Percentiles rank a stretch among this genome's conserved stretches.
Conservation (phyloP, 1,140 invertebrate genomes). For the Calephelis nemesis region DNA sequence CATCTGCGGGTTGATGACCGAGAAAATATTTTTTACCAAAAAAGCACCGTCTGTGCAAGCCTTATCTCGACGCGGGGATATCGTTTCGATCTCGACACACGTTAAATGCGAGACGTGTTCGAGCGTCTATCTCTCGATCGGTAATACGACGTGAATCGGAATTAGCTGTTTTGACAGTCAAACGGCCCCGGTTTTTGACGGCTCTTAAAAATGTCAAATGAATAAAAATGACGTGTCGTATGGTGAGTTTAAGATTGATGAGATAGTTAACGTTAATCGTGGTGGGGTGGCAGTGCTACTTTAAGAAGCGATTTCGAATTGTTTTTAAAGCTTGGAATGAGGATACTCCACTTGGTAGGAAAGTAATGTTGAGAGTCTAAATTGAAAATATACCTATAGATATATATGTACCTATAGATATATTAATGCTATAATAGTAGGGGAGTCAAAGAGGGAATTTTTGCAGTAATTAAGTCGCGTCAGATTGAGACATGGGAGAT, state of each 20-base stretch:
- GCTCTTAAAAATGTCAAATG: slow-evolving; percentile 10
- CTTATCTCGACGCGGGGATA: slow-evolving; percentile 1
- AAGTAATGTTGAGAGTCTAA: too few relatives aligned
- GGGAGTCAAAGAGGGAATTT: too few relatives aligned
- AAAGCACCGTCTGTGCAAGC: not conserved
- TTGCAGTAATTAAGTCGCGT: too few relatives aligned
- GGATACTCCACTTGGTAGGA: too few relatives aligned
- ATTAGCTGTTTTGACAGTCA: slow-evolving; percentile 19
- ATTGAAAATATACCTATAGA: too few relatives aligned
- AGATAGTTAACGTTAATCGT: slow-evolving; percentile 3
- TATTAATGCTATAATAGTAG: too few relatives aligned
- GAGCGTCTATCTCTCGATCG: slow-evolving; percentile 15
- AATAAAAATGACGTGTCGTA: slow-evolving; percentile 2
- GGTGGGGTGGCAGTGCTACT: too few relatives aligned
- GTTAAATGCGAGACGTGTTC: slow-evolving; percentile 18
- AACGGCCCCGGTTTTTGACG: not conserved
- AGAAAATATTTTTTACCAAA: not conserved
- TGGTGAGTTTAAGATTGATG: slow-evolving; percentile 8
- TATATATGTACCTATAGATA: too few relatives aligned
- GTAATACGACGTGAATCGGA: slow-evolving; percentile 16
- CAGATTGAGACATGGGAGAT: too few relatives aligned
- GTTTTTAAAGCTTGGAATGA: too few relatives aligned
- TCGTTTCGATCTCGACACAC: slow-evolving; percentile 15
- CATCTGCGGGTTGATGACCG: not conserved
- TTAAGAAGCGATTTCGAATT: too few relatives aligned